Percentiles rank a stretch among this genome's conserved stretches.
Conservation (phyloP, 2,113 vertebrate genomes). For the Scytalopus superciliaris region DNA sequence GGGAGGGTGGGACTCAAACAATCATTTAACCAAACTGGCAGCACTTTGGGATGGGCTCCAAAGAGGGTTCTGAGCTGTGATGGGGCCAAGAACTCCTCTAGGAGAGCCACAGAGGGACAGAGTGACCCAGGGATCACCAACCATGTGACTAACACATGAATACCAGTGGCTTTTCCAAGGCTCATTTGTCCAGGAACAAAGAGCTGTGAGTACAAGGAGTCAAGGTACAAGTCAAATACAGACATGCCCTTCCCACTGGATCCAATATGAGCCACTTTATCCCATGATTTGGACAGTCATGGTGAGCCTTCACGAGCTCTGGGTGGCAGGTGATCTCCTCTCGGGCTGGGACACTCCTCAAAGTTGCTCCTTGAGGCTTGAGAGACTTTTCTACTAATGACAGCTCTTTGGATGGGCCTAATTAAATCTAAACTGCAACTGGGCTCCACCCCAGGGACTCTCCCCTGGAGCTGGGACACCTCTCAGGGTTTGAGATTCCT, state of each 20-base stretch:
- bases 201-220: not conserved
- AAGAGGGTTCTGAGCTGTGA: not conserved
- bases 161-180: accelerated
- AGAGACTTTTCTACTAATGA: not conserved
- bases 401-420: not conserved
- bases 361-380: not conserved
- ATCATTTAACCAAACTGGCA: not conserved
- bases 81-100: not conserved
- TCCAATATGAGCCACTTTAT: not conserved
- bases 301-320: not conserved
- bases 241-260: not conserved
- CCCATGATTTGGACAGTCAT: accelerated
- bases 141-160: too few relatives aligned
- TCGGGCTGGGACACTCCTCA: not conserved
- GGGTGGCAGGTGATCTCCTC: not conserved
- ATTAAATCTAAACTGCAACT: not conserved
- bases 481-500: not conserved
- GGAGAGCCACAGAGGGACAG: not conserved
- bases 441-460: not conserved
- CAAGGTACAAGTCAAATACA: not conserved
- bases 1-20: not conserved
- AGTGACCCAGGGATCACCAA: not conserved
- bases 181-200: not conserved
- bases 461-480: not conserved
- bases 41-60: not conserved